A percentile compares a stretch with the other conserved stretches of the same genome.
Evolutionary conservation across 2,797 vertebrate genomes (phyloP).

Genomic region (Linurgus olivaceus): DNA sequence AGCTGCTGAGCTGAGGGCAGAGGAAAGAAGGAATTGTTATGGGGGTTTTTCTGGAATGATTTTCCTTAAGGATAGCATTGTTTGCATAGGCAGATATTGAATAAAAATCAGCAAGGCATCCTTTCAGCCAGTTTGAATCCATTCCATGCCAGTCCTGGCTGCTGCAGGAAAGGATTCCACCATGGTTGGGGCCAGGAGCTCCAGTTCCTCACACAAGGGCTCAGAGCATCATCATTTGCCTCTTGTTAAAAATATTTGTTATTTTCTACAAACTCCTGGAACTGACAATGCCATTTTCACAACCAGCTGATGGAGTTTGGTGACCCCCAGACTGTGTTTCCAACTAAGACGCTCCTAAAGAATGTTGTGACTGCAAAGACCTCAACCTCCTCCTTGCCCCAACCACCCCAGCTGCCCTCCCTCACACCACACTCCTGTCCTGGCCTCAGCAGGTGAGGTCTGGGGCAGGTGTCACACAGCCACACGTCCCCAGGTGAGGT

Average conservation of each 20-base stretch:
- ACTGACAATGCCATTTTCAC: not conserved
- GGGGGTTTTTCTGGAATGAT: not conserved
- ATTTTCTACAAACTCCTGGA: not conserved
- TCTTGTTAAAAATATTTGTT: not conserved
- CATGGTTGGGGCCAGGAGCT: not conserved
- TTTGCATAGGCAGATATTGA: not conserved
- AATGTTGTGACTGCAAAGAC: not conserved
- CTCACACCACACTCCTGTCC: accelerated
- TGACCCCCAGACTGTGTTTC: not conserved
- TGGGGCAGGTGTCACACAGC: not conserved
- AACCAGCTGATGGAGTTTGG: not conserved
- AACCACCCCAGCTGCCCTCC: not conserved
- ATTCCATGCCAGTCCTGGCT: not conserved
- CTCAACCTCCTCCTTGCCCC: not conserved
- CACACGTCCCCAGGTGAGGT: not conserved
- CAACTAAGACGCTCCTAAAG: not conserved
- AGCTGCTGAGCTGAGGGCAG: not conserved
- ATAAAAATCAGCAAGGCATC: not conserved
- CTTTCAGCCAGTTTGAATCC: not conserved
- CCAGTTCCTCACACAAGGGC: not conserved
- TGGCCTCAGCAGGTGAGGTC: not conserved
- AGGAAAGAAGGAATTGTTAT: not conserved
- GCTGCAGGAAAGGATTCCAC: not conserved
- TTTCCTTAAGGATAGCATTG: not conserved
- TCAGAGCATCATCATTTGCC: not conserved